A percentile compares a stretch with the other conserved stretches of the same genome.
Evolutionary conservation across 92 coral and sea anemone genomes (phyloP).

Genomic region (Virgularia gustaviana): DNA sequence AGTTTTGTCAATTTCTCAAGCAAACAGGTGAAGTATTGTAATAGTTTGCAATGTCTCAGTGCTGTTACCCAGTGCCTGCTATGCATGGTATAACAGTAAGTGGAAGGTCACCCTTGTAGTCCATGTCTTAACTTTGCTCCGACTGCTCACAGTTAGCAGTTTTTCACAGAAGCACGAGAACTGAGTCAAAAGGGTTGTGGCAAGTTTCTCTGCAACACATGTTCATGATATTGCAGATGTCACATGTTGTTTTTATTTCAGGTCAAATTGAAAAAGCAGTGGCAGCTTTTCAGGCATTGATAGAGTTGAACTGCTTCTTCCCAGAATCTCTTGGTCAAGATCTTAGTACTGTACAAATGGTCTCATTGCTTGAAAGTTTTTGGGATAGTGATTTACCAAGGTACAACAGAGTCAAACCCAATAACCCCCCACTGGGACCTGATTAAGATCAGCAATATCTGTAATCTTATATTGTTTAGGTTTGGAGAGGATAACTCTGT

Average conservation of each 20-base stretch:
- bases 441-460: neutral
- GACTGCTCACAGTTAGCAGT: no score
- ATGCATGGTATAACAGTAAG: no score
- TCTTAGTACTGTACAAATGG: slow-evolving; percentile 51
- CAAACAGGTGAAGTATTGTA: slow-evolving; percentile 94
- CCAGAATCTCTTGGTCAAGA: slow-evolving; percentile 55
- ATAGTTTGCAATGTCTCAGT: no score
- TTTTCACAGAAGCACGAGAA: no score
- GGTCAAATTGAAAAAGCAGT: slow-evolving; percentile 91
- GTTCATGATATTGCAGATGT: no score
- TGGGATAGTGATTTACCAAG: slow-evolving; percentile 97
- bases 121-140: no score
- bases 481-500: slow-evolving; percentile 85
- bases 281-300: slow-evolving; percentile 83
- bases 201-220: no score
- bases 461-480: slow-evolving; percentile 39
- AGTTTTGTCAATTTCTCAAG: slow-evolving; percentile 70
- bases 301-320: slow-evolving; percentile 78
- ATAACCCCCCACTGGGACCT: neutral
- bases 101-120: no score
- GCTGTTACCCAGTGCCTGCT: no score
- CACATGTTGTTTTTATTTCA: slow-evolving; percentile 14
- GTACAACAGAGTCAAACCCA: slow-evolving; percentile 27
- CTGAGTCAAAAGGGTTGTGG: no score
- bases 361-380: slow-evolving; percentile 85